Conservation (phyloP, 2,888 invertebrate species). For the Lasioglossum figueresi region DNA sequence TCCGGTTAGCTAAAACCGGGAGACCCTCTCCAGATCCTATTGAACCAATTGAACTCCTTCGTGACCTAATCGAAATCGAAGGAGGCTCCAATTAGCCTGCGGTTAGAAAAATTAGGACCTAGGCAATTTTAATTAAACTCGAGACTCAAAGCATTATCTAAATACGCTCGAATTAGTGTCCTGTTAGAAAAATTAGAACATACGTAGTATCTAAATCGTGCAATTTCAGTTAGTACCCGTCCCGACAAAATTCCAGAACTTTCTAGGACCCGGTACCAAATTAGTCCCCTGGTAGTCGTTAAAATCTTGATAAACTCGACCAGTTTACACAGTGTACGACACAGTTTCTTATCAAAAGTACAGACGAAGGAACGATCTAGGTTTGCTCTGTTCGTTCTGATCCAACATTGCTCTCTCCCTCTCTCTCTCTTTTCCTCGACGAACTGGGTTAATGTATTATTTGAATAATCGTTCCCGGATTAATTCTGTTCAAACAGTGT, state of each 20-base stretch:
- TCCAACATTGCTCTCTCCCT: neutral
- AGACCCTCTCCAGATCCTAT: too few species aligned
- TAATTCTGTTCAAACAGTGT: slow-evolving; percentile 12
- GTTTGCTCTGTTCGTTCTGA: neutral
- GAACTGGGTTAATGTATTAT: neutral
- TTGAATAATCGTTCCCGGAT: slow-evolving; percentile 7
- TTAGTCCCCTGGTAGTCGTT: neutral
- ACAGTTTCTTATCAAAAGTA: neutral
- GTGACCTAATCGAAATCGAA: too few species aligned
- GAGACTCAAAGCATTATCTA: too few species aligned
- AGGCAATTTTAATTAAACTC: too few species aligned
- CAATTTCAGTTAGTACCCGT: neutral
- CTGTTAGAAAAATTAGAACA: too few species aligned
- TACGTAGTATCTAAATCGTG: too few species aligned
- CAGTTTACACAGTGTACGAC: neutral
- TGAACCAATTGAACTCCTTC: neutral
- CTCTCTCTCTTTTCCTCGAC: neutral
- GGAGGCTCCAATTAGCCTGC: neutral
- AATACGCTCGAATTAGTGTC: too few species aligned
- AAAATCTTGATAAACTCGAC: neutral
- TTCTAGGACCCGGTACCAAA: neutral
- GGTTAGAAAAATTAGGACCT: neutral
- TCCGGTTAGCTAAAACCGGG: neutral
- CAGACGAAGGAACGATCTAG: neutral
- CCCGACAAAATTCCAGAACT: neutral